phyloP scores from a whole-genome alignment of 2,113 vertebrate species.

The Lophochroa leadbeateri region DNA sequence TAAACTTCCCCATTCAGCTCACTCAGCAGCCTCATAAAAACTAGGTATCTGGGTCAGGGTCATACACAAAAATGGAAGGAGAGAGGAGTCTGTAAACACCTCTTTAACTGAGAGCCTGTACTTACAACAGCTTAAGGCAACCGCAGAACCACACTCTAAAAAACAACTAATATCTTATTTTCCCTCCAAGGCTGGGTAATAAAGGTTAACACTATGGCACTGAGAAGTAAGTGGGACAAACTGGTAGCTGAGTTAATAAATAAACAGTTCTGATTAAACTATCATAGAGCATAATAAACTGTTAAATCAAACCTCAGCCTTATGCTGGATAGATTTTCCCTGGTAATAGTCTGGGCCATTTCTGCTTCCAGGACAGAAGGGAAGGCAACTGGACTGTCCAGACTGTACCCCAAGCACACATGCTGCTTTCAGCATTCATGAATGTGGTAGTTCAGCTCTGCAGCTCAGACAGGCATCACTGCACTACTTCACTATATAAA shows the following conservation, averaged over 20 bases:
- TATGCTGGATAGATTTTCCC: neutral
- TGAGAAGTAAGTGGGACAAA: neutral
- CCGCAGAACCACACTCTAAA: conserved; percentile 17
- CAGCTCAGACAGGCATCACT: neutral
- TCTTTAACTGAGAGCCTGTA: neutral
- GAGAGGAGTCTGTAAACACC: neutral
- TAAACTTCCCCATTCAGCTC: neutral
- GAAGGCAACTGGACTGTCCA: neutral
- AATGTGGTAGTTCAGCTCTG: neutral
- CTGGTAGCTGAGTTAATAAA: conserved; percentile 14
- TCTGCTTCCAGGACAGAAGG: neutral
- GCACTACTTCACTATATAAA: neutral
- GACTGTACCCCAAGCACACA: neutral
- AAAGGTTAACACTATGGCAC: neutral
- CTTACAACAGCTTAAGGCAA: neutral
- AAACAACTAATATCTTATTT: neutral
- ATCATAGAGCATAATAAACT: neutral
- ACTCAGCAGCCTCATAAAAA: neutral
- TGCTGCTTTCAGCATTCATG: neutral
- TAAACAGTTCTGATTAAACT: conserved; percentile 11
- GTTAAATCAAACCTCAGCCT: neutral
- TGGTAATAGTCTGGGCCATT: neutral
- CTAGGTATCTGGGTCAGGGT: neutral
- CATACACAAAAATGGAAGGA: neutral
- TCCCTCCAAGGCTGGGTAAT: neutral